These are phyloP conservation scores for Sinotaia quadrata DNA, from an alignment of 2,888 invertebrate genomes.

Conservation along the genomic window DNA sequence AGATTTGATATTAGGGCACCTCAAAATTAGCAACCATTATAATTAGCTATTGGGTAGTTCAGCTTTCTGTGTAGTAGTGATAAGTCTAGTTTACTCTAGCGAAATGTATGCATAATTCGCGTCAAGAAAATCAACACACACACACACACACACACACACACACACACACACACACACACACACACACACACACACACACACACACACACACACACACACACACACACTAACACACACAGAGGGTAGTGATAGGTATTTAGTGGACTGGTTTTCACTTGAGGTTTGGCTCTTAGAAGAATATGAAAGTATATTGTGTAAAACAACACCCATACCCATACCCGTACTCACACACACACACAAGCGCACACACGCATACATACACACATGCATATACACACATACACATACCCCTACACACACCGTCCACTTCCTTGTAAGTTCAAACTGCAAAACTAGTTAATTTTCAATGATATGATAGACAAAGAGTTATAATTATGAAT, in stretches of 20 bases:
- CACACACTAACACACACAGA: background rate
- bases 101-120: no score
- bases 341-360: background rate
- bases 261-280: background rate
- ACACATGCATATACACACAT: background rate
- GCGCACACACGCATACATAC: background rate
- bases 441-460: no score
- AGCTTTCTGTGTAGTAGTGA: no score
- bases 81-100: no score
- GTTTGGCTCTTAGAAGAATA: background rate
- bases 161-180: slow-evolving; percentile 10
- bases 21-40: no score
- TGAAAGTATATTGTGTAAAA: no score
- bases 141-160: slow-evolving; percentile 8
- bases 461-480: no score
- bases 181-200: slow-evolving; percentile 14
- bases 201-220: slow-evolving; percentile 11
- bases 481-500: no score
- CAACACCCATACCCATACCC: background rate
- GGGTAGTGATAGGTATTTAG: background rate
- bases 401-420: background rate
- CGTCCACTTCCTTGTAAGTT: no score
- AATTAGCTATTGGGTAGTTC: no score
- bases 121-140: background rate
- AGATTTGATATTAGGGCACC: no score